Base-by-base conservation (phyloP, 92 coral and sea anemone genomes). In the Porites lobata region DNA sequence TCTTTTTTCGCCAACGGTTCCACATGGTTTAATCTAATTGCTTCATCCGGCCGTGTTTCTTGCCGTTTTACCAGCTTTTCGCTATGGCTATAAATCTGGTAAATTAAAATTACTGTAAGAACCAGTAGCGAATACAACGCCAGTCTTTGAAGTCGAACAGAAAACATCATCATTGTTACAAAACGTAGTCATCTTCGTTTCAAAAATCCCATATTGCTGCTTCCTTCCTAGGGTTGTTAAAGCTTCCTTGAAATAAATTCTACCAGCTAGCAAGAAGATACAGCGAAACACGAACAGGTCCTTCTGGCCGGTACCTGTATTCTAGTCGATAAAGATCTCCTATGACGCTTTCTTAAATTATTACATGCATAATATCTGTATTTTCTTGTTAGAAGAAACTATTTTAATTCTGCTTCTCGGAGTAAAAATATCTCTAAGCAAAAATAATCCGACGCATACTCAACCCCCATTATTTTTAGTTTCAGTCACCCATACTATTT, bases 61-160 rank as follows among this genome's bases (percentile, higher is more conserved):
- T 82, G 63, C 32, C 53, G 83, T 50, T 77, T 69, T 1, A 70
- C 19, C 32, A 78, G 67, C 32, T 86, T 74, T 18, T 57, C 86
- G 12, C 89, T 82, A 24, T 83, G 86, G 84, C 54, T 74, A 58
- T 90, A 95, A 54, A 95, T 80, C 76, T 91, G 96, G 75, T 93
- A 95, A 24, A 87, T 59, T 3, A 95, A 72, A 69, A 90, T 58
- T n/a, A 86, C 65, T 10, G 86, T 81, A 72, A 89, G 43, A 21
- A 79, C 50, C 2, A 86, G 61, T 67, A 91, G 80, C 17, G 86
- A 58, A 85, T 93, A 95, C 19, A 94, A 51, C 4, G 89, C 88
- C 10, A 84, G 65, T 75, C 98, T 86, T 67, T 91, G 96, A 72
- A 95, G 75, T 74, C 90, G 90, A 75, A 93, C 72, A 63, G 98